Evolutionary conservation across 2,797 vertebrate species (phyloP), one percentile per base, ranked within the genome.

Genomic region (Anguilla megastoma): DNA sequence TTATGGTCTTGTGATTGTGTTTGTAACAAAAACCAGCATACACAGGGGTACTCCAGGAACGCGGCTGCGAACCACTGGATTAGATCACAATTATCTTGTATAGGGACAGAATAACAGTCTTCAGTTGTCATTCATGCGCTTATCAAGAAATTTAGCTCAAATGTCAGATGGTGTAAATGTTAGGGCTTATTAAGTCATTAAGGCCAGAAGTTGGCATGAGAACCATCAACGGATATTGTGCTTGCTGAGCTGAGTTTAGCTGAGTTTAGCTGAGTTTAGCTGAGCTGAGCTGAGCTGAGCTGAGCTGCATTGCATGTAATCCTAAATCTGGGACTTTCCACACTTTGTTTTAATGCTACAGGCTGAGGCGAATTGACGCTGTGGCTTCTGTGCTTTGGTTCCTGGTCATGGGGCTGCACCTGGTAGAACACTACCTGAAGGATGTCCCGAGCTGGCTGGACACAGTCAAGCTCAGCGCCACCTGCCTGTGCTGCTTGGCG

Each of bases 291-390:
- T 41, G 3, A 45, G 41, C 41, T 45, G 41, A 45, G 41, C 41
- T 45, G 41, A 36, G 36, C 36, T 36, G 36, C 41, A 45, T 45
- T 12, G 76, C 41, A 10, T 82, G 24, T 82, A 82, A 82, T 50
- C 45, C 45, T 16, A 18, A 16, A 16, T 58, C 56, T 8, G 33
- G 36, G 33, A 71, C 27, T 48, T 24, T 76, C 6, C n/a, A 16
- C 4, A 1, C 0, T 0, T 60, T 91, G 9, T 76, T 60, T 56
- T 84, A 2, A 82, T 84, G 48, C 91, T 88, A 2, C 92, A 99
- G 98, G 94, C 94, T 99, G 88, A 96, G 98, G 41, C 96, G 98
- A 10, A 98, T 99, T 0, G 98, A 99, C 0, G 97, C 97, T 0
- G 95, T 97, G 10, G 95, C 97, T n/a, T 97, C 97, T 0, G 90